Percentiles rank a stretch among this genome's conserved stretches.
phyloP scores from a whole-genome alignment of 2,888 invertebrate species.

The Calliopum simillimum region DNA sequence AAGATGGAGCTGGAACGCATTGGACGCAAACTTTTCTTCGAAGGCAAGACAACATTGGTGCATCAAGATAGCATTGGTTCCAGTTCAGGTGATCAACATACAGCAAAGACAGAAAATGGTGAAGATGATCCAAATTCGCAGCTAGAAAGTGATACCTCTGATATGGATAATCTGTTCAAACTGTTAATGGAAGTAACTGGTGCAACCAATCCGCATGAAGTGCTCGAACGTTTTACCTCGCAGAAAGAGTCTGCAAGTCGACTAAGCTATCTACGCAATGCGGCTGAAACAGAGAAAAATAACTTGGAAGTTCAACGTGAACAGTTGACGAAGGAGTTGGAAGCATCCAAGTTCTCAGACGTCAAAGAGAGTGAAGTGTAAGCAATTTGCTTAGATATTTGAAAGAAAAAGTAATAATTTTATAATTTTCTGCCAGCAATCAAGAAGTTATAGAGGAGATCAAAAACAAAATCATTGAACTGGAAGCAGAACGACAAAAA shows the following conservation, averaged over 20 bases:
- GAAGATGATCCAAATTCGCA: conserved; percentile 63
- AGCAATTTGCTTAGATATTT: conserved; percentile 52
- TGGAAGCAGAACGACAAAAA: conserved; percentile 66
- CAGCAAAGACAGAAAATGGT: conserved; percentile 61
- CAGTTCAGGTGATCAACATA: conserved; percentile 65
- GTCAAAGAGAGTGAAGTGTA: conserved; percentile 85
- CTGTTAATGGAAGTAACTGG: conserved; percentile 83
- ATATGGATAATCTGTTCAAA: conserved; percentile 77
- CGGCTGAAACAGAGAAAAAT: conserved; percentile 80
- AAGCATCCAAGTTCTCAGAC: conserved; percentile 82
- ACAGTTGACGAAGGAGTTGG: conserved; percentile 75
- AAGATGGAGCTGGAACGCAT: conserved; percentile 80
- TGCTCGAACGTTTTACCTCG: conserved; percentile 78
- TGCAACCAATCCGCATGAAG: conserved; percentile 80
- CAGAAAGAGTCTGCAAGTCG: conserved; percentile 81
- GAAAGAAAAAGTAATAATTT: neutral
- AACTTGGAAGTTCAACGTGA: conserved; percentile 77
- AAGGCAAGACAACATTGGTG: conserved; percentile 68
- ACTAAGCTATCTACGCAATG: conserved; percentile 76
- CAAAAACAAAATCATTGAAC: conserved; percentile 72
- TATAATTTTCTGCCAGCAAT: conserved; percentile 69
- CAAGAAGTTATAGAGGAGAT: conserved; percentile 77
- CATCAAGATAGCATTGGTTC: conserved; percentile 74
- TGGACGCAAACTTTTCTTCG: conserved; percentile 81
- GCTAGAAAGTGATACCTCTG: conserved; percentile 57